These are phyloP conservation scores for Drosophila nr. perissopoda DNA, from an alignment of 2,888 invertebrate species.

Conservation along the genomic window DNA sequence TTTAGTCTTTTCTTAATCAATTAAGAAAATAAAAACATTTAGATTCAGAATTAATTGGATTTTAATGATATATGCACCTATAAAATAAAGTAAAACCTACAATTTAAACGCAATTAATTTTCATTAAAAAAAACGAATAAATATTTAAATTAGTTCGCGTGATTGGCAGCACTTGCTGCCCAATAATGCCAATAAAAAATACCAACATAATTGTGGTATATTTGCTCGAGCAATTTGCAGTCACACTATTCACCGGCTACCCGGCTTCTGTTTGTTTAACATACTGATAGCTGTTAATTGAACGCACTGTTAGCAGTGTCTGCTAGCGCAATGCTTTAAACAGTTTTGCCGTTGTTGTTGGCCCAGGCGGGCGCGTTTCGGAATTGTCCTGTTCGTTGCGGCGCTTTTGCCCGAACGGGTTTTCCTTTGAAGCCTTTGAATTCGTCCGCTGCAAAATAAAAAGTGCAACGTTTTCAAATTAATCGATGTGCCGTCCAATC, in stretches of 20 bases:
- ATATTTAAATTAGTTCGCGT: background rate
- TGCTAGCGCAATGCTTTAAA: slow-evolving; percentile 13
- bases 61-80: background rate
- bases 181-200: background rate
- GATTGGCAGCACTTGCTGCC: slow-evolving; percentile 24
- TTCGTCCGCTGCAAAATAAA: slow-evolving; percentile 33
- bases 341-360: slow-evolving; percentile 51
- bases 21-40: slow-evolving; percentile 17
- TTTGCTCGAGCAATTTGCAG: background rate
- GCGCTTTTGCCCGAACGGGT: slow-evolving; percentile 54
- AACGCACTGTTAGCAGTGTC: slow-evolving; percentile 16
- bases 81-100: background rate
- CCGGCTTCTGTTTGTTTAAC: slow-evolving; percentile 36
- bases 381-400: slow-evolving; percentile 27
- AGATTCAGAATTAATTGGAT: background rate
- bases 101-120: background rate
- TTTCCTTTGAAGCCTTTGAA: slow-evolving; percentile 45
- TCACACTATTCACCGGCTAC: slow-evolving; percentile 46
- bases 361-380: slow-evolving; percentile 44
- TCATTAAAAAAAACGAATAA: background rate
- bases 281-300: slow-evolving; percentile 9
- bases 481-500: slow-evolving; percentile 62
- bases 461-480: slow-evolving; percentile 60
- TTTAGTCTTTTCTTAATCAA: slow-evolving; percentile 9
- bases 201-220: slow-evolving; percentile 6